phyloP scores from a whole-genome alignment of 2,888 invertebrate species.

The Macaria liturata region DNA sequence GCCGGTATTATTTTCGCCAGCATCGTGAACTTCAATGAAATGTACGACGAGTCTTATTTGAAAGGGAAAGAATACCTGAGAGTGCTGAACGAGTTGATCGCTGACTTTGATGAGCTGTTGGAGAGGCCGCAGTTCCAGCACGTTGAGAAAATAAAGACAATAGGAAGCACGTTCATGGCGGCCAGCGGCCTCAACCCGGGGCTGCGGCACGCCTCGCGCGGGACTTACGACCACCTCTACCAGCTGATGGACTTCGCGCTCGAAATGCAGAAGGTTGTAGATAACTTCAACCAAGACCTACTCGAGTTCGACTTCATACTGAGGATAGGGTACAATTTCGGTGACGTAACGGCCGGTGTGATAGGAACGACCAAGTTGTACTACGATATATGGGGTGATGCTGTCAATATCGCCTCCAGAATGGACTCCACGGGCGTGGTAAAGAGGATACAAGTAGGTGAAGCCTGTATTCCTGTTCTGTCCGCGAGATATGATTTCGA shows the following conservation, averaged over 20 bases:
- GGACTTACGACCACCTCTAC: slow-evolving; percentile 90
- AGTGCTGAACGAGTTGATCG: slow-evolving; percentile 97
- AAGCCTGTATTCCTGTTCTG: slow-evolving; percentile 88
- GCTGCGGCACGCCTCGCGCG: slow-evolving; percentile 86
- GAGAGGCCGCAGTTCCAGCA: slow-evolving; percentile 91
- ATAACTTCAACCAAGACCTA: slow-evolving; percentile 94
- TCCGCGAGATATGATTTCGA: slow-evolving; percentile 92
- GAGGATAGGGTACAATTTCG: slow-evolving; percentile 95
- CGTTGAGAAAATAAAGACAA: slow-evolving; percentile 99
- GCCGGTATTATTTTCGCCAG: slow-evolving; percentile 98
- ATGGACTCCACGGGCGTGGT: slow-evolving; percentile 98
- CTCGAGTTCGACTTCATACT: slow-evolving; percentile 94
- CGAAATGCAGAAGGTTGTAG: slow-evolving; percentile 94
- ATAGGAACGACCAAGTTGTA: slow-evolving; percentile 98
- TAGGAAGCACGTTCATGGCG: slow-evolving; percentile 98
- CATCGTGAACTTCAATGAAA: slow-evolving; percentile 98
- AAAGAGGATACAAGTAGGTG: slow-evolving; percentile 92
- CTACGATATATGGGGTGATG: slow-evolving; percentile 99
- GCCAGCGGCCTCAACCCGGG: slow-evolving; percentile 96
- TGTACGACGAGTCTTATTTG: slow-evolving; percentile 98
- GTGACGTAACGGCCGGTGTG: slow-evolving; percentile 98
- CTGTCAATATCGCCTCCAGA: slow-evolving; percentile 97
- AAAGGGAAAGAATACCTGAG: slow-evolving; percentile 97
- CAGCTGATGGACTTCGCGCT: slow-evolving; percentile 96
- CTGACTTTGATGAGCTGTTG: slow-evolving; percentile 97